Evolutionary conservation across 2,113 vertebrate species (phyloP).

Genomic region (Rafetus swinhoei): DNA sequence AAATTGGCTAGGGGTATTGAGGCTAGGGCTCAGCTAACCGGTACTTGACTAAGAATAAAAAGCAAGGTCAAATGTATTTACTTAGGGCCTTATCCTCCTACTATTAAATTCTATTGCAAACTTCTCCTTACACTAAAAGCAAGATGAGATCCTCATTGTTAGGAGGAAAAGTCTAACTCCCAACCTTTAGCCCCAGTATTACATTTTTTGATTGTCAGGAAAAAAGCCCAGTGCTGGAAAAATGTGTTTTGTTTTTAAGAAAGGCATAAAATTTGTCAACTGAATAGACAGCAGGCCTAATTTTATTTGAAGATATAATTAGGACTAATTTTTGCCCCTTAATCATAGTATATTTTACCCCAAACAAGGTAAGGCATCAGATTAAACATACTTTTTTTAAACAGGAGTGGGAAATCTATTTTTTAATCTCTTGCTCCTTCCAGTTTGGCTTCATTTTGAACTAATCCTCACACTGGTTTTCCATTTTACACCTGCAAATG

Average conservation of each 20-base stretch:
- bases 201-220: background rate
- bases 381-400: background rate
- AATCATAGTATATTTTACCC: slow-evolving; percentile 1
- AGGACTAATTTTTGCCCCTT: background rate
- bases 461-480: background rate
- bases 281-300: background rate
- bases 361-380: background rate
- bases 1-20: background rate
- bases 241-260: background rate
- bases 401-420: background rate
- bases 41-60: slow-evolving; percentile 14
- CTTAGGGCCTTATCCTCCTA: background rate
- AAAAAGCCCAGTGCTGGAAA: slow-evolving; percentile 3
- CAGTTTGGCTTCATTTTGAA: background rate
- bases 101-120: slow-evolving; percentile 38
- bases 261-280: background rate
- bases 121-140: background rate
- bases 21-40: slow-evolving; percentile 1
- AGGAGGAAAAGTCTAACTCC: background rate
- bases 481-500: background rate
- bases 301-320: slow-evolving; percentile 28
- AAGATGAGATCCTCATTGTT: slow-evolving; percentile 8
- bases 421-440: background rate
- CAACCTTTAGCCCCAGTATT: background rate
- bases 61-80: slow-evolving; percentile 9